Conservation (phyloP, 2,797 vertebrate genomes). For the Zenarchopterus dispar region DNA sequence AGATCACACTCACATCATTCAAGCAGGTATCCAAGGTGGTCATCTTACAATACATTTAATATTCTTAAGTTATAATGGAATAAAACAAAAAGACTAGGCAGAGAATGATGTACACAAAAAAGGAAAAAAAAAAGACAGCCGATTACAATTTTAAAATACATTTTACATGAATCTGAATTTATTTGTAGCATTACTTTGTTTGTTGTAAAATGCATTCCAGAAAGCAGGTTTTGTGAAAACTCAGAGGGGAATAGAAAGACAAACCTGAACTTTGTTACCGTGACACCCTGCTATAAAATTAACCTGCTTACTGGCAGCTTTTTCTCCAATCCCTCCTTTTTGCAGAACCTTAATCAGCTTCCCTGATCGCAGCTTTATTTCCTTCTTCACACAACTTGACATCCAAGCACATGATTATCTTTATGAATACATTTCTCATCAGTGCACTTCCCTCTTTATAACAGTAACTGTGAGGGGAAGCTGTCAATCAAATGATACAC, state of each 20-base stretch:
- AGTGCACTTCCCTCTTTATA: no score
- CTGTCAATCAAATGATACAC: no score
- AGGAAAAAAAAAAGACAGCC: no score
- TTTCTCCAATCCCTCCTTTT: background rate
- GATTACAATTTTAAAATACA: no score
- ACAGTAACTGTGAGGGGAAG: no score
- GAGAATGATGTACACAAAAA: no score
- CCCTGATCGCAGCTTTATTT: background rate
- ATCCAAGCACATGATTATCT: background rate
- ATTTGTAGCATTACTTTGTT: background rate
- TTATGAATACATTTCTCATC: no score
- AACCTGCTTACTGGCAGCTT: background rate
- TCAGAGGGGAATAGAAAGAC: background rate
- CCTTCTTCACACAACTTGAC: background rate
- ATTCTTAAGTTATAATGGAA: no score
- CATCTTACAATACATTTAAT: background rate
- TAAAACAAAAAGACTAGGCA: no score
- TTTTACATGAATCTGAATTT: background rate
- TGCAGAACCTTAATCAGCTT: background rate
- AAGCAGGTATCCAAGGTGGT: background rate
- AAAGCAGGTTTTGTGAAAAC: background rate
- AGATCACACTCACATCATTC: slow-evolving; percentile 32
- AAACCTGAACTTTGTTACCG: background rate
- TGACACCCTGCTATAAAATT: background rate
- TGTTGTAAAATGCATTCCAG: background rate